A percentile compares a stretch with the other conserved stretches of the same genome.
Evolutionary conservation across 2,888 invertebrate species (phyloP).

Genomic region (Athalia cordata): DNA sequence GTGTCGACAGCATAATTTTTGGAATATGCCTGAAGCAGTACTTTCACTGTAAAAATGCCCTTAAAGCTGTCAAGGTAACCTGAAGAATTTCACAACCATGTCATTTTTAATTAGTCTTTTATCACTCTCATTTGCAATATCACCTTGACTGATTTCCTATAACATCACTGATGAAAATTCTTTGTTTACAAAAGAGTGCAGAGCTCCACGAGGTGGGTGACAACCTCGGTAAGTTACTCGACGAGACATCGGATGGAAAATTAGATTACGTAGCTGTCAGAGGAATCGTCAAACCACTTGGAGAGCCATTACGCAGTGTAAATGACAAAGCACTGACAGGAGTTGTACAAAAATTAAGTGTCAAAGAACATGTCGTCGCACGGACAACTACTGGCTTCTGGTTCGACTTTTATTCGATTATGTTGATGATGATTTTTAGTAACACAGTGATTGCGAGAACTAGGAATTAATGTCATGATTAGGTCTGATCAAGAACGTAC

Average conservation of each 20-base stretch:
- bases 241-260: slow-evolving; percentile 78
- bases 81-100: not conserved
- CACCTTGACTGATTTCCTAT: slow-evolving; percentile 41
- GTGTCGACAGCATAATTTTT: slow-evolving; percentile 84
- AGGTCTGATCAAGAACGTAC: slow-evolving; percentile 86
- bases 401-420: slow-evolving; percentile 66
- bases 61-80: slow-evolving; percentile 82
- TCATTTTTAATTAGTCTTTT: too few relatives aligned
- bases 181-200: slow-evolving; percentile 76
- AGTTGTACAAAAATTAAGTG: slow-evolving; percentile 86
- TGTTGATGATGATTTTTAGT: too few relatives aligned
- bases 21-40: slow-evolving; percentile 85
- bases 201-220: slow-evolving; percentile 82
- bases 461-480: slow-evolving; percentile 8
- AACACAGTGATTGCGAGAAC: not conserved
- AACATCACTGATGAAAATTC: not conserved
- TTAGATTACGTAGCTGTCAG: slow-evolving; percentile 85
- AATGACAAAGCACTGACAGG: slow-evolving; percentile 85
- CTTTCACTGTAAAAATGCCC: slow-evolving; percentile 83
- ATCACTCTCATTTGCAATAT: not conserved
- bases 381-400: slow-evolving; percentile 90
- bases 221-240: slow-evolving; percentile 79
- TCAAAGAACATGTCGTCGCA: slow-evolving; percentile 89
- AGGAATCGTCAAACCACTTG: slow-evolving; percentile 85
- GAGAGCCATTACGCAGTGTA: slow-evolving; percentile 84